Percentiles rank a stretch among this genome's conserved stretches.
These are phyloP conservation scores for Stenoptilia bipunctidactyla DNA, from an alignment of 2,888 invertebrate species.

Conservation along the genomic window DNA sequence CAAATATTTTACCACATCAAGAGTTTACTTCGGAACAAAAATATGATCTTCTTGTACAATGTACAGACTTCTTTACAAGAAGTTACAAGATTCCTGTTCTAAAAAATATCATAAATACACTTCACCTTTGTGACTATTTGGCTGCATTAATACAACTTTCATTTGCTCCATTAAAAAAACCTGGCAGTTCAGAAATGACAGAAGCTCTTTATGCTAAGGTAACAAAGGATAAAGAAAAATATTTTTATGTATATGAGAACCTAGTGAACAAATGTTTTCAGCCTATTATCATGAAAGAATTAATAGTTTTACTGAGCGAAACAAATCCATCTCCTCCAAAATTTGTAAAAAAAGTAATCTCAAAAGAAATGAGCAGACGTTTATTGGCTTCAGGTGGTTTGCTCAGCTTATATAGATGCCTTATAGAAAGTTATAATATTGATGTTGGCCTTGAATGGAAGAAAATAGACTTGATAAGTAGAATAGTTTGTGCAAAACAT, in stretches of 20 bases:
- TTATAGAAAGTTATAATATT: conserved; percentile 68
- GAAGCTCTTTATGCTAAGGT: conserved; percentile 64
- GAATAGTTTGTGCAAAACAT: conserved; percentile 72
- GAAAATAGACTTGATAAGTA: conserved; percentile 75
- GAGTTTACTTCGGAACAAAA: conserved; percentile 54
- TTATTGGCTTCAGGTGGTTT: conserved; percentile 75
- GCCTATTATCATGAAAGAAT: conserved; percentile 75
- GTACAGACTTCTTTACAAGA: conserved; percentile 58
- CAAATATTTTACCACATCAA: conserved; percentile 32
- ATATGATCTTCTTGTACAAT: conserved; percentile 59
- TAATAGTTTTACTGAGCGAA: conserved; percentile 74
- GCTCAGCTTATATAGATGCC: conserved; percentile 72
- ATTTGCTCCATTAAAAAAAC: conserved; percentile 75
- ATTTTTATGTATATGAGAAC: conserved; percentile 54
- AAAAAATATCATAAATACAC: conserved; percentile 65
- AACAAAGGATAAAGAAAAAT: conserved; percentile 57
- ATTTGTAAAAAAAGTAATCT: conserved; percentile 75
- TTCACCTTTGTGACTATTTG: conserved; percentile 73
- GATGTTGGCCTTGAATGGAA: conserved; percentile 76
- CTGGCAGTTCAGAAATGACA: conserved; percentile 69
- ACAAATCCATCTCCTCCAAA: conserved; percentile 60
- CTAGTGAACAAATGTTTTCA: conserved; percentile 71
- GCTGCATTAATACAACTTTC: conserved; percentile 78
- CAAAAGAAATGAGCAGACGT: conserved; percentile 70
- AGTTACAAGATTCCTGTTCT: conserved; percentile 63